Base-by-base conservation (phyloP, 2,113 vertebrate species). In the Chamaea fasciata region DNA sequence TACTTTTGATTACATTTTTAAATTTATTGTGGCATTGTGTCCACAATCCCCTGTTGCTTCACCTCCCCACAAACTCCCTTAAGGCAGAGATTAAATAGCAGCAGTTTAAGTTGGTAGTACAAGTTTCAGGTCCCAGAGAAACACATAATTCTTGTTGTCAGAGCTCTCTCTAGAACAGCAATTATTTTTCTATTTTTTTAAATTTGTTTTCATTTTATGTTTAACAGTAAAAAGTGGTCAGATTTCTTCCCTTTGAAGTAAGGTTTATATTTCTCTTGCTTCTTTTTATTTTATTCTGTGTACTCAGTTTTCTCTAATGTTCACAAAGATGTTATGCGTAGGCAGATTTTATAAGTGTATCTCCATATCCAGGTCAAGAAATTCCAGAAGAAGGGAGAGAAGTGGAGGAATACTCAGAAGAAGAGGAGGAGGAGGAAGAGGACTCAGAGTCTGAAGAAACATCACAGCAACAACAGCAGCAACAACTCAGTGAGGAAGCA, bases 361-460 rank as follows among this genome's bases (percentile, higher is more conserved):
- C 41, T 90, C 92, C 62, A 26, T 88, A 89, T 97, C 44, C 92
- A 99, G 99, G 99, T 90, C 99, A 99, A 96, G 99, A 99, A 74
- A 97, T 99, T 85, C 99, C 99, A 49, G 99, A 99, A 87, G 99
- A 99, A 53, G 99, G 99, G 22, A 98, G 98, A 30, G 99, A 99
- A 84, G 98, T 99, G 41, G 99, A 99, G 49, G 98, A 98, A 46
- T 98, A 98, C 93, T 98, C 98, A 50, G 98, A 98, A 84, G 97
- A 98, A 0, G 98, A 98, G 1, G 98, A 98, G 5, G 98, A 99
- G 13, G 98, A 99, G 8, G 99, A 99, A 26, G 99, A 99, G 39
- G 99, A 98, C 14, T 99, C 99, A 2, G 99, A 99, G 22, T 98
- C 98, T 22, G 99, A 99, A 57, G 97, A 97, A 37, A 98, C 98